phyloP scores from a whole-genome alignment of 1,140 invertebrate species.

The Nebria ingens region DNA sequence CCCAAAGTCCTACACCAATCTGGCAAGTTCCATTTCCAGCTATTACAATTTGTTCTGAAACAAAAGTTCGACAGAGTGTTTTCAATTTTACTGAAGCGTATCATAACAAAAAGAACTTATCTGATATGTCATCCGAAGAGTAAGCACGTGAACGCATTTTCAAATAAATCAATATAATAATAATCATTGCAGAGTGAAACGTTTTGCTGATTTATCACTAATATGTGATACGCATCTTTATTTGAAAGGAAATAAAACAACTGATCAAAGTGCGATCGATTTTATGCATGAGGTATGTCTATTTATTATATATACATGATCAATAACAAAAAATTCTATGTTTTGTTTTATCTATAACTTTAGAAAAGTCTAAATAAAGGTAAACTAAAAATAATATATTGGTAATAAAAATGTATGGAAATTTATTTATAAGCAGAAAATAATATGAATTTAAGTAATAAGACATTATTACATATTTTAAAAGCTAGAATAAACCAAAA shows the following conservation, averaged over 20 bases:
- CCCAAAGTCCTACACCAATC: slow-evolving; percentile 40
- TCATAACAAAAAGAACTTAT: slow-evolving; percentile 22
- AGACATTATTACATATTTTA: no score
- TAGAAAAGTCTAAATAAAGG: no score
- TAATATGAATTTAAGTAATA: no score
- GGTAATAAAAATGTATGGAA: no score
- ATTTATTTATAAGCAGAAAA: no score
- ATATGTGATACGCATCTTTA: slow-evolving; percentile 43
- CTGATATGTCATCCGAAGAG: slow-evolving; percentile 40
- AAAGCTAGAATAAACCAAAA: no score
- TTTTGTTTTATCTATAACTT: no score
- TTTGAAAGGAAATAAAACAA: slow-evolving; percentile 26
- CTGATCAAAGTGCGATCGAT: slow-evolving; percentile 36
- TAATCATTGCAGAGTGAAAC: slow-evolving; percentile 30
- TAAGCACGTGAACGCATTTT: slow-evolving; percentile 28
- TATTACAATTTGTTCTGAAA: slow-evolving; percentile 44
- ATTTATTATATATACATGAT: no score
- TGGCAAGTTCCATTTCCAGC: slow-evolving; percentile 47
- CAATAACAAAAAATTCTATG: no score
- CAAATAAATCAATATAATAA: neutral
- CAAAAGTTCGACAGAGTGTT: slow-evolving; percentile 28
- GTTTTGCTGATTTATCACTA: slow-evolving; percentile 38
- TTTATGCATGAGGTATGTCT: slow-evolving; percentile 37
- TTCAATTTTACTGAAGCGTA: slow-evolving; percentile 35
- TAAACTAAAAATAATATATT: no score